Conservation (phyloP, 2,888 invertebrate genomes). For the Notodromas monacha region DNA sequence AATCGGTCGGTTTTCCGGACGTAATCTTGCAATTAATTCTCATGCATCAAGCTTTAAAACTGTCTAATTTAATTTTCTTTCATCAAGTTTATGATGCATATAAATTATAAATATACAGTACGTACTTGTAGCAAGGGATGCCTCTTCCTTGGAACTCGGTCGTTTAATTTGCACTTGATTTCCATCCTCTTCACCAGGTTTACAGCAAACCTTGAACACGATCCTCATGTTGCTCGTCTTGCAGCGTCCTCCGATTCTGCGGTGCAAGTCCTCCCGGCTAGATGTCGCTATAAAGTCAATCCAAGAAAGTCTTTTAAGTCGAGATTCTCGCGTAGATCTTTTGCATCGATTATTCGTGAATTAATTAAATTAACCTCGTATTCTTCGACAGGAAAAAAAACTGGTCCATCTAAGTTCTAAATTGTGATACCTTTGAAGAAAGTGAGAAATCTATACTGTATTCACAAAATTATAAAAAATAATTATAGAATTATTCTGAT, state of each 20-base stretch:
- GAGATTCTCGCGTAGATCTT: conserved; percentile 4
- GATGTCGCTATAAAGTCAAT: conserved; percentile 75
- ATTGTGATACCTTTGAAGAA: too few relatives aligned
- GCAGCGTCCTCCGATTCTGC: conserved; percentile 69
- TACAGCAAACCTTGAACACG: conserved; percentile 72
- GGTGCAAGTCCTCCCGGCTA: conserved; percentile 58
- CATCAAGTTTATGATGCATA: conserved; percentile 14
- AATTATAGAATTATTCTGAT: too few relatives aligned
- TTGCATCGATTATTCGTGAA: too few relatives aligned
- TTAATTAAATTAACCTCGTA: conserved; percentile 5
- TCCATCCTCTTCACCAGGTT: conserved; percentile 31
- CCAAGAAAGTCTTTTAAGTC: conserved; percentile 11
- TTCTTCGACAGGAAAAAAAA: background rate
- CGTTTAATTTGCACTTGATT: too few relatives aligned
- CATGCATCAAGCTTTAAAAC: too few relatives aligned
- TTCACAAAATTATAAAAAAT: too few relatives aligned
- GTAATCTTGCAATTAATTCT: too few relatives aligned
- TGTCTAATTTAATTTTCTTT: background rate
- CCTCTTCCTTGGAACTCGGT: too few relatives aligned
- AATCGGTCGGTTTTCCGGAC: too few relatives aligned
- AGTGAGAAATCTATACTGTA: too few relatives aligned
- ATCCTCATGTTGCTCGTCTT: conserved; percentile 78
- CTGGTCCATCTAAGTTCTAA: conserved; percentile 5
- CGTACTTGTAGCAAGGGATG: conserved; percentile 20
- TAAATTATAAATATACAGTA: conserved; percentile 15